Evolutionary conservation across 2,113 vertebrate genomes (phyloP).

Genomic region (Ctenomys sociabilis): DNA sequence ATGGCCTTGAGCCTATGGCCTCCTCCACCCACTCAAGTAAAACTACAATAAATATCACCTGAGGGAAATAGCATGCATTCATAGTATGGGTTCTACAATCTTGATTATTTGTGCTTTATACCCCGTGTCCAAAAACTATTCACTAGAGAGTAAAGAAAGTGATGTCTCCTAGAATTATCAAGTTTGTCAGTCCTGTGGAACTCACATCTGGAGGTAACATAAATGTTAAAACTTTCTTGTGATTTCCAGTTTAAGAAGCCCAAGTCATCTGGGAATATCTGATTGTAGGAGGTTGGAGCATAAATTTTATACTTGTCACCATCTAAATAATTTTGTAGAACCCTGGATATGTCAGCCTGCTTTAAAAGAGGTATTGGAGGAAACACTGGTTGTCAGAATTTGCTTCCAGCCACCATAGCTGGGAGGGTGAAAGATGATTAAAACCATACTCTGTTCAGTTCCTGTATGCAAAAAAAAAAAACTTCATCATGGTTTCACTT

Average conservation of each 20-base stretch:
- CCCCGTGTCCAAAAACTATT: background rate
- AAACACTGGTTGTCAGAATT: background rate
- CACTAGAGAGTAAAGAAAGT: conserved; percentile 3
- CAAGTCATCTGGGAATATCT: background rate
- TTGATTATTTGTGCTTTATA: background rate
- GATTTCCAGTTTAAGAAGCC: conserved; percentile 7
- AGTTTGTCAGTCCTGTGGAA: background rate
- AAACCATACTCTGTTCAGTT: background rate
- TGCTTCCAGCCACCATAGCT: background rate
- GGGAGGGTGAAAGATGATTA: background rate
- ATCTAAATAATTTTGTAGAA: conserved; percentile 28
- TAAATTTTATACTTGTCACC: conserved; percentile 15
- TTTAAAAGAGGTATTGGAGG: background rate
- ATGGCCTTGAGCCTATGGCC: background rate
- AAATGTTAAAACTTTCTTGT: background rate
- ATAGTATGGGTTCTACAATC: background rate
- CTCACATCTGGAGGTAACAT: conserved; percentile 30
- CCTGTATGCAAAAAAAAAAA: background rate
- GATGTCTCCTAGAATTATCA: background rate
- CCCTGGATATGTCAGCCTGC: background rate
- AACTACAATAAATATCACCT: background rate
- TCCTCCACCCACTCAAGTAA: background rate
- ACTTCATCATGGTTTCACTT: background rate
- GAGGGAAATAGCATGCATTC: background rate
- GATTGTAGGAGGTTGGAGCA: background rate